Evolutionary conservation across 2,888 invertebrate species (phyloP).

Genomic region (Atrina japonica): DNA sequence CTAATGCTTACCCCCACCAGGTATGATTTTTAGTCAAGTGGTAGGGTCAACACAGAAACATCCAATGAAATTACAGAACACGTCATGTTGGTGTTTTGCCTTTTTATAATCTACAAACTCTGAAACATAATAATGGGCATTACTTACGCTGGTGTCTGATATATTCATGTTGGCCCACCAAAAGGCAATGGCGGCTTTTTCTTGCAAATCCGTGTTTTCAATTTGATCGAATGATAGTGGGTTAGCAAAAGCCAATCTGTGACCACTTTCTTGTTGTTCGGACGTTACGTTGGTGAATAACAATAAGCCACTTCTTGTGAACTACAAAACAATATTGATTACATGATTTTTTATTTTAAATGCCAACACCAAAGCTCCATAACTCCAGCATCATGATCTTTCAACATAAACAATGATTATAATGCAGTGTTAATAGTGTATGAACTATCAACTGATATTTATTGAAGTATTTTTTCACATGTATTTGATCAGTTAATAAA

Average conservation of each 20-base stretch:
- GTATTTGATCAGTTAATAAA: too few species aligned
- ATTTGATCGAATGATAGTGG: conserved; percentile 17
- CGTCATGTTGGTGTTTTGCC: too few species aligned
- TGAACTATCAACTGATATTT: too few species aligned
- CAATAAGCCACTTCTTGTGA: conserved; percentile 33
- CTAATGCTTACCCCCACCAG: too few species aligned
- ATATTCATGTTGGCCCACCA: conserved; percentile 39
- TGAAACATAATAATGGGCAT: too few species aligned
- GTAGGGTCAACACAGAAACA: too few species aligned
- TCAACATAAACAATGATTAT: neutral
- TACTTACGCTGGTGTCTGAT: too few species aligned
- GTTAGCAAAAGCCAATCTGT: conserved; percentile 24
- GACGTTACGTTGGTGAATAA: conserved; percentile 30
- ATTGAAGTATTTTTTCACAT: too few species aligned
- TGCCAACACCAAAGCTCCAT: neutral
- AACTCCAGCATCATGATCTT: neutral
- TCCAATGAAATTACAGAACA: too few species aligned
- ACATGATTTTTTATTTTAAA: neutral
- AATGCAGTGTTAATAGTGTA: too few species aligned
- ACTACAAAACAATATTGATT: conserved; percentile 9
- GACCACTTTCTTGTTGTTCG: conserved; percentile 9
- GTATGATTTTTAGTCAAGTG: too few species aligned
- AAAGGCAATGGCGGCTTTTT: conserved; percentile 30
- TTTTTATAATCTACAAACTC: too few species aligned
- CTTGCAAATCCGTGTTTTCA: conserved; percentile 31